Base-by-base conservation (phyloP, 1,140 invertebrate species). In the Pygmarrhopalites habei region DNA sequence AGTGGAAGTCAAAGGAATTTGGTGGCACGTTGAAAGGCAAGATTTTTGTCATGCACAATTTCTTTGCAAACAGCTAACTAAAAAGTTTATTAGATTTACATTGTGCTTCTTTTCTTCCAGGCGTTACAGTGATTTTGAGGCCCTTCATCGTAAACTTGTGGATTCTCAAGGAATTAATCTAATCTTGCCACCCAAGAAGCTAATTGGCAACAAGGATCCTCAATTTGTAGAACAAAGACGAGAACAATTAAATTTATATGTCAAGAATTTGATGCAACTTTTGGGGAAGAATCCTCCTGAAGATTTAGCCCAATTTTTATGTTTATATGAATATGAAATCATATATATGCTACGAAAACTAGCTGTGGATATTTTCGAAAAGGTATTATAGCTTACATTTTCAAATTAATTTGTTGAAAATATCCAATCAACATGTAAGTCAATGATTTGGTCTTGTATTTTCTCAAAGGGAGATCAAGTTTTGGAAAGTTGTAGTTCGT, bases 101-200 rank as follows among this genome's bases (percentile, higher is more conserved):
- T n/a, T n/a, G n/a, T n/a, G n/a, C n/a, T n/a, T n/a, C n/a, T n/a
- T n/a, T n/a, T n/a, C n/a, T n/a, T n/a, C n/a, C n/a, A n/a, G n/a
- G 73, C 81, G 92, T 53, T 96, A 94, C 75, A 91, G 83, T 73
- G 90, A 94, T 69, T 96, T 96, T 76, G 83, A 84, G 57, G 87
- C 90, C 44, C 79, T 96, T 4, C 88, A 96, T 74, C 87, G 91
- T 17, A 85, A 85, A 72, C 80, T 95, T 7, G 83, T 90, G 0
- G 70, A 76, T 23, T 86, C 90, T 67, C 84, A 89, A 74, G 84
- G 62, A 67, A 60, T 47, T 14, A 70, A 65, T 53, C 39, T 71
- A n/a, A 79, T 92, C 58, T 74, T 96, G 15, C 93, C 93, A 19
- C 89, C 90, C 3, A 96, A 96, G 74, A 94, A 94, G 77, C 79